Percentiles rank a stretch among this genome's conserved stretches.
These are phyloP conservation scores for Epirrita christyi DNA, from an alignment of 2,888 invertebrate species.

Conservation along the genomic window DNA sequence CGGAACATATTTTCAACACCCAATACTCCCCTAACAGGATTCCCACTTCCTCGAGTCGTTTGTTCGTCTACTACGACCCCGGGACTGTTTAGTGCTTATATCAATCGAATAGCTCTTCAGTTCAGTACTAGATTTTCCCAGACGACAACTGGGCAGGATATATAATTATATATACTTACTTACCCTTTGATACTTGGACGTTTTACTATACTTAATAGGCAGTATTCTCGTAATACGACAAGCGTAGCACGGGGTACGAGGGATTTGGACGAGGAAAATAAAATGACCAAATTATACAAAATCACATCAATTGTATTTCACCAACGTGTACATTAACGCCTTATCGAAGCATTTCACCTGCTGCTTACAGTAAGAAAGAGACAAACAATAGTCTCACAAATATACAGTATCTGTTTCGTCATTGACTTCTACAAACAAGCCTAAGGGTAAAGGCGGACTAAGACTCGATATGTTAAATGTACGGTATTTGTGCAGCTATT, in stretches of 20 bases:
- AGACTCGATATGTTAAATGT: conserved; percentile 66
- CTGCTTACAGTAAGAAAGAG: conserved; percentile 77
- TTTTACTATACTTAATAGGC: background rate
- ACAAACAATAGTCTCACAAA: conserved; percentile 64
- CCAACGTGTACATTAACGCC: conserved; percentile 83
- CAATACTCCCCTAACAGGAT: too few species aligned
- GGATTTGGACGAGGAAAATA: conserved; percentile 49
- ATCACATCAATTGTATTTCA: conserved; percentile 85
- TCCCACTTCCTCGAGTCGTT: too few species aligned
- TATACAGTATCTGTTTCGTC: conserved; percentile 59
- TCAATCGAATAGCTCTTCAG: too few species aligned
- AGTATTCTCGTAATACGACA: too few species aligned
- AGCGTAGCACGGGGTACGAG: too few species aligned
- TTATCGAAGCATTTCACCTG: conserved; percentile 81
- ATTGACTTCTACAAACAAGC: conserved; percentile 74
- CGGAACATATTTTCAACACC: too few species aligned
- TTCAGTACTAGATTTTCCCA: too few species aligned
- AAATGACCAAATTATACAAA: conserved; percentile 70
- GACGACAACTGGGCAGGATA: too few species aligned
- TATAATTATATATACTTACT: too few species aligned
- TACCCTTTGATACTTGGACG: too few species aligned
- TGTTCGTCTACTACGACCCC: too few species aligned
- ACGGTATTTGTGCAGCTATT: conserved; percentile 38
- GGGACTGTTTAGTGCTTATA: too few species aligned
- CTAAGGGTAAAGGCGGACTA: conserved; percentile 80